Conservation (phyloP, 2,113 vertebrate species). For the Xyrauchen texanus region DNA sequence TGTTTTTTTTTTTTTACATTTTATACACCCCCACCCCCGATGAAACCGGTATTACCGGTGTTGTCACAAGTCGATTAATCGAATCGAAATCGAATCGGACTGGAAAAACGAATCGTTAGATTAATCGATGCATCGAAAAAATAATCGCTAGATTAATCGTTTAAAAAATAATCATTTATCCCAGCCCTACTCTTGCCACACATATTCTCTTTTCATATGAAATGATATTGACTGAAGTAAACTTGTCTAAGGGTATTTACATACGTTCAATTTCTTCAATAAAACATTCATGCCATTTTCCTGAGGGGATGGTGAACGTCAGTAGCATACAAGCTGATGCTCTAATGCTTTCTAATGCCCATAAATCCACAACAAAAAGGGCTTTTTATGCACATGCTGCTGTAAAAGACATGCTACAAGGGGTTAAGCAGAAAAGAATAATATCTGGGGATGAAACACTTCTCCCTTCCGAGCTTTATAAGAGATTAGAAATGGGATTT, state of each 20-base stretch:
- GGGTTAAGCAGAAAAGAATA: conserved; percentile 8
- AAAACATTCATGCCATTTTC: not conserved
- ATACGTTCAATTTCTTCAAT: not conserved
- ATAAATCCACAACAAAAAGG: not conserved
- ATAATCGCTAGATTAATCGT: no score
- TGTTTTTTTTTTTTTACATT: no score
- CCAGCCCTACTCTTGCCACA: conserved; percentile 2
- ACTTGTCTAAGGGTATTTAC: not conserved
- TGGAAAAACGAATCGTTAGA: no score
- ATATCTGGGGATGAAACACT: not conserved
- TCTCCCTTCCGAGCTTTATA: conserved; percentile 3
- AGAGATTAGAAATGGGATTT: conserved; percentile 34
- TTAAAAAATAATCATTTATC: no score
- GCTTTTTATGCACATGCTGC: not conserved
- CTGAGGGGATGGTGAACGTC: not conserved
- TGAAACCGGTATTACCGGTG: no score
- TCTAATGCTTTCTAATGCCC: not conserved
- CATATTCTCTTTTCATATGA: not conserved
- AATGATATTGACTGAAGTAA: conserved; percentile 22
- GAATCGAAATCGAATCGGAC: no score
- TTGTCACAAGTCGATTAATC: no score
- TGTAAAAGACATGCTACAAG: not conserved
- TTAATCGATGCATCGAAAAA: no score
- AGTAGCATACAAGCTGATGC: not conserved
- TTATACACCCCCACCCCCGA: no score